These are phyloP conservation scores for Lithobates sylvaticus DNA, from an alignment of 2,797 vertebrate genomes.

Conservation along the genomic window DNA sequence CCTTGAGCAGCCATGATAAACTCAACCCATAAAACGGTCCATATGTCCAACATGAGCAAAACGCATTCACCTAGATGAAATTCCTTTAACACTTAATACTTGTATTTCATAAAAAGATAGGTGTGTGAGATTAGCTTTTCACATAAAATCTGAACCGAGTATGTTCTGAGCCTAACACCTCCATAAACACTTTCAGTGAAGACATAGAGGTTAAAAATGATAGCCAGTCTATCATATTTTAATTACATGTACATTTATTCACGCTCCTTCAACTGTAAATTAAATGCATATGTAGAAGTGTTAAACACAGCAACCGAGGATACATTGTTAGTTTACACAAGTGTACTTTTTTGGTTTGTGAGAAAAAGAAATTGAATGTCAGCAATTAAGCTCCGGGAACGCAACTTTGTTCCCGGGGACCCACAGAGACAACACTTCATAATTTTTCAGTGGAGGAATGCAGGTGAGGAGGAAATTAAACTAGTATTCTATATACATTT, in stretches of 20 bases:
- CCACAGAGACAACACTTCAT: conserved; percentile 67
- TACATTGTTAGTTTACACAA: conserved; percentile 46
- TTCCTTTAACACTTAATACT: conserved; percentile 51
- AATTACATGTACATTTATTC: conserved; percentile 48
- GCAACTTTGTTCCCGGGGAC: conserved; percentile 47
- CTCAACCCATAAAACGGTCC: conserved; percentile 10
- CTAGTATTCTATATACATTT: conserved; percentile 68
- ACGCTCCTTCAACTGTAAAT: conserved; percentile 41
- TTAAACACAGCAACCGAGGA: conserved; percentile 30
- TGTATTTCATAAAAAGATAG: conserved; percentile 62
- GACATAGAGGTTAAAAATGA: conserved; percentile 26
- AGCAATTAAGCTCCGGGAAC: conserved; percentile 59
- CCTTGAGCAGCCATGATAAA: neutral
- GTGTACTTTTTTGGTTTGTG: conserved; percentile 51
- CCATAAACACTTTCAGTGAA: conserved; percentile 55
- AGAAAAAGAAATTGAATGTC: conserved; percentile 61
- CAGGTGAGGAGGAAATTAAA: conserved; percentile 73
- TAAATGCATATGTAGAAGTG: conserved; percentile 54
- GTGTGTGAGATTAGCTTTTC: conserved; percentile 57
- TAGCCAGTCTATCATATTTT: conserved; percentile 42
- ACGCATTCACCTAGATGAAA: conserved; percentile 38
- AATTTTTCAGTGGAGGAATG: conserved; percentile 67
- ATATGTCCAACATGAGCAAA: conserved; percentile 32
- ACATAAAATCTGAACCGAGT: conserved; percentile 50
- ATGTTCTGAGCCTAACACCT: conserved; percentile 58